phyloP scores from a whole-genome alignment of 2,888 invertebrate genomes.

The Phlogophora meticulosa region DNA sequence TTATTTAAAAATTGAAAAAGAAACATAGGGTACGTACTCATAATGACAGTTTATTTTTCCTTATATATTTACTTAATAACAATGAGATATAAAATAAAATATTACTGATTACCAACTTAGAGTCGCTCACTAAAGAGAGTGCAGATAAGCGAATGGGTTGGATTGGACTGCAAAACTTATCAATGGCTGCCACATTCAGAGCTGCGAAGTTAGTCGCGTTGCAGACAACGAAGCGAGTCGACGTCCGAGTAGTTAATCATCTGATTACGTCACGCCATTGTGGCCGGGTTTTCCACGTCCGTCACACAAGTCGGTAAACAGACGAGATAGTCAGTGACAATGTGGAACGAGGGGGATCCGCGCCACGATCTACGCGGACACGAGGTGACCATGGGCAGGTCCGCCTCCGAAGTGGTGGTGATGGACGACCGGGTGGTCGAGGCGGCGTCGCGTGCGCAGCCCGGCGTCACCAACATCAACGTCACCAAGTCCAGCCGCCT shows the following conservation, averaged over 20 bases:
- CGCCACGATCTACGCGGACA: slow-evolving; percentile 62
- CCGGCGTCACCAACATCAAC: slow-evolving; percentile 76
- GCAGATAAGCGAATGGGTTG: slow-evolving; percentile 60
- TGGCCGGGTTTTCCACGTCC: slow-evolving; percentile 63
- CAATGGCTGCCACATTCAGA: slow-evolving; percentile 46
- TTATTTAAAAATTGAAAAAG: not conserved
- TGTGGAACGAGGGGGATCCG: slow-evolving; percentile 72
- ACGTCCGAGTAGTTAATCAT: slow-evolving; percentile 67
- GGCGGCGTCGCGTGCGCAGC: slow-evolving; percentile 66
- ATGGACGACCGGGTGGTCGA: slow-evolving; percentile 70
- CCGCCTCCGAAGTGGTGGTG: slow-evolving; percentile 75
- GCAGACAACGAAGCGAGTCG: slow-evolving; percentile 68
- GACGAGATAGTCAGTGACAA: slow-evolving; percentile 64
- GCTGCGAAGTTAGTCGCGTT: slow-evolving; percentile 74
- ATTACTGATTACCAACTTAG: slow-evolving; percentile 37
- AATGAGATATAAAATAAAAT: slow-evolving; percentile 25
- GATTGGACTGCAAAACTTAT: slow-evolving; percentile 62
- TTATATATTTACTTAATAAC: not conserved
- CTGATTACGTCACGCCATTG: slow-evolving; percentile 66
- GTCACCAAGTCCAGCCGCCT: slow-evolving; percentile 80
- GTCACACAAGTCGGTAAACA: slow-evolving; percentile 46
- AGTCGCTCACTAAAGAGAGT: slow-evolving; percentile 42
- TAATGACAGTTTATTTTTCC: slow-evolving; percentile 9
- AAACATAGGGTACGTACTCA: too few relatives aligned
- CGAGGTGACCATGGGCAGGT: slow-evolving; percentile 62